Conservation (phyloP, 2,113 vertebrate species). For the Phylloscopus trochilus region DNA sequence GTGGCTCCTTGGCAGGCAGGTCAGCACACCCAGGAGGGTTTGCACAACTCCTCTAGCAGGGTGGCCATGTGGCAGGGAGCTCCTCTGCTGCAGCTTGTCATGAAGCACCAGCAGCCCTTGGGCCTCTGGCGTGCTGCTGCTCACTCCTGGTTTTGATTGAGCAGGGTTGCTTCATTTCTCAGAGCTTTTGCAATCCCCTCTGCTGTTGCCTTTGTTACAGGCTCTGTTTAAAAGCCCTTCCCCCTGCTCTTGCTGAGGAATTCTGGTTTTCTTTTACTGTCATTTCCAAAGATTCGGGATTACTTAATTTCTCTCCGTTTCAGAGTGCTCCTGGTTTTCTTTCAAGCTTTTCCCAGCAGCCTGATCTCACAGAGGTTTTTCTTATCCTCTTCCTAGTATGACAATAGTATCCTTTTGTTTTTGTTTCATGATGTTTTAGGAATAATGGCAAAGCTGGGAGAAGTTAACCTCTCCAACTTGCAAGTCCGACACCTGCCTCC, state of each 20-base stretch:
- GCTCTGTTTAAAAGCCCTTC: not conserved
- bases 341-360: not conserved
- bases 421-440: not conserved
- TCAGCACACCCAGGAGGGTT: not conserved
- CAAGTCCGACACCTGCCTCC: not conserved
- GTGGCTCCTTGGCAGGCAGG: not conserved
- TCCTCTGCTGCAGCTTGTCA: not conserved
- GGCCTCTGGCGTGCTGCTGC: not conserved
- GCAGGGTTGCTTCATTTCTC: not conserved
- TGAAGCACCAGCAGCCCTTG: not conserved
- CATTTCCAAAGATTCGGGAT: not conserved
- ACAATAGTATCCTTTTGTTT: not conserved
- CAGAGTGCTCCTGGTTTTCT: not conserved
- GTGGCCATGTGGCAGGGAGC: not conserved
- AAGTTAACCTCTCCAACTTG: not conserved
- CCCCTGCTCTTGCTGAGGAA: not conserved
- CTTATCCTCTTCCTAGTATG: not conserved
- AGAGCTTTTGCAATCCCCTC: constrained; percentile 31
- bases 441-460: not conserved
- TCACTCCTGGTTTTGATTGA: not conserved
- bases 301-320: constrained; percentile 6
- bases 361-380: not conserved
- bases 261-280: not conserved
- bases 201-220: not conserved
- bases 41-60: not conserved